Conservation (phyloP, 2,113 vertebrate genomes). For the Plestiodon gilberti region DNA sequence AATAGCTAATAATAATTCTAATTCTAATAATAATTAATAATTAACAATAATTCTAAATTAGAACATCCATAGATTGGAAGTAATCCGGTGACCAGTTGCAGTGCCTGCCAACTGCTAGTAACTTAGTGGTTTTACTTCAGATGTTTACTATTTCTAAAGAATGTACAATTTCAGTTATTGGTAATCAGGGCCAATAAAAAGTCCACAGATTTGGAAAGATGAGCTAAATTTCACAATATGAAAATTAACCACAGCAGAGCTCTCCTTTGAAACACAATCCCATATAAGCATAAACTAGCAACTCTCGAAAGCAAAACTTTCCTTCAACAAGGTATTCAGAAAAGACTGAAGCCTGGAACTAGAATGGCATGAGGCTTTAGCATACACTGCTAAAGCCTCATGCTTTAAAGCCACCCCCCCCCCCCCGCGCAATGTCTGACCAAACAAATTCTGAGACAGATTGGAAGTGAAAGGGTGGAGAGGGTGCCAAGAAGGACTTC, state of each 20-base stretch:
- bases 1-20: background rate
- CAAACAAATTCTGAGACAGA: background rate
- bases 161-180: background rate
- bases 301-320: conserved; percentile 14
- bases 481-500: background rate
- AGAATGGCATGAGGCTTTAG: background rate
- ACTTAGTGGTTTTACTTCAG: conserved; percentile 30
- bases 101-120: conserved; percentile 19
- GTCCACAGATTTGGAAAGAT: background rate
- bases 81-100: no score
- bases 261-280: conserved; percentile 31
- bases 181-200: conserved; percentile 21
- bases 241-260: accelerated
- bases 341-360: background rate
- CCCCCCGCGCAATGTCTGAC: no score
- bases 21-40: no score
- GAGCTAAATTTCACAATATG: conserved; percentile 32
- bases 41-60: background rate
- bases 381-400: no score
- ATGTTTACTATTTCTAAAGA: conserved; percentile 22
- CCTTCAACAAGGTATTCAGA: conserved; percentile 2
- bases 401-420: no score
- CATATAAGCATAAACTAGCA: background rate
- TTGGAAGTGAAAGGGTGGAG: background rate
- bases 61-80: background rate